phyloP scores from a whole-genome alignment of 2,797 vertebrate species.

The Denticeps clupeoides region DNA sequence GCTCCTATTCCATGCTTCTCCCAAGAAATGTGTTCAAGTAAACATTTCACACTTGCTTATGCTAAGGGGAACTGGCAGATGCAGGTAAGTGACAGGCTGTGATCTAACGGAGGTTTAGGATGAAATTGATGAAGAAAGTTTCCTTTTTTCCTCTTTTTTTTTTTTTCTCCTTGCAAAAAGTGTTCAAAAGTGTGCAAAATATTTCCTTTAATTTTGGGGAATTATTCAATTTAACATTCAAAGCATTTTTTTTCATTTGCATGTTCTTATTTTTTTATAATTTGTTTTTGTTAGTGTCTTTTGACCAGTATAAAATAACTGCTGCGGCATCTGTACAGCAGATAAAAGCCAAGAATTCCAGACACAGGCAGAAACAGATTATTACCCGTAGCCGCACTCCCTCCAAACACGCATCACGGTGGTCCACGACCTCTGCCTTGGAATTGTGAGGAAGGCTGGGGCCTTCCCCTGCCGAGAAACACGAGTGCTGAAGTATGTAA shows the following conservation, averaged over 20 bases:
- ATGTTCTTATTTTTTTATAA: not conserved
- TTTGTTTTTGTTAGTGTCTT: not conserved
- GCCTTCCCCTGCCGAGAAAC: conserved; percentile 28
- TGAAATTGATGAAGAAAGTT: conserved; percentile 37
- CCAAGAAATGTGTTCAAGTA: conserved; percentile 59
- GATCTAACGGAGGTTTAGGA: conserved; percentile 49
- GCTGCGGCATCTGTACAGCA: not conserved
- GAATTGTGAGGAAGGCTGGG: conserved; percentile 27
- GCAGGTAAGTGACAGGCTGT: conserved; percentile 58
- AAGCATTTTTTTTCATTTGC: not conserved
- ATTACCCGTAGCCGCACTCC: conserved; percentile 39
- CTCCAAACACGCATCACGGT: conserved; percentile 42
- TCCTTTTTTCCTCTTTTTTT: conserved; percentile 19
- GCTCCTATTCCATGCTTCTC: conserved; percentile 53
- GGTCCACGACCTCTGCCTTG: conserved; percentile 38
- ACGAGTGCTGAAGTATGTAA: conserved; percentile 32
- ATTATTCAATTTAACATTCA: conserved; percentile 1
- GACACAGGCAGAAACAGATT: conserved; percentile 24
- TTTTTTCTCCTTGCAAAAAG: conserved; percentile 11
- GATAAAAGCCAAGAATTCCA: conserved; percentile 2
- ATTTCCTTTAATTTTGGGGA: not conserved
- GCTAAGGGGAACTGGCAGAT: conserved; percentile 60
- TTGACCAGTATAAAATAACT: not conserved
- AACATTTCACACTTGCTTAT: conserved; percentile 67
- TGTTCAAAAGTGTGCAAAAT: conserved; percentile 3